Evolutionary conservation across 2,113 vertebrate genomes (phyloP), one percentile per base, ranked within the genome.

Genomic region (Stercorarius parasiticus): DNA sequence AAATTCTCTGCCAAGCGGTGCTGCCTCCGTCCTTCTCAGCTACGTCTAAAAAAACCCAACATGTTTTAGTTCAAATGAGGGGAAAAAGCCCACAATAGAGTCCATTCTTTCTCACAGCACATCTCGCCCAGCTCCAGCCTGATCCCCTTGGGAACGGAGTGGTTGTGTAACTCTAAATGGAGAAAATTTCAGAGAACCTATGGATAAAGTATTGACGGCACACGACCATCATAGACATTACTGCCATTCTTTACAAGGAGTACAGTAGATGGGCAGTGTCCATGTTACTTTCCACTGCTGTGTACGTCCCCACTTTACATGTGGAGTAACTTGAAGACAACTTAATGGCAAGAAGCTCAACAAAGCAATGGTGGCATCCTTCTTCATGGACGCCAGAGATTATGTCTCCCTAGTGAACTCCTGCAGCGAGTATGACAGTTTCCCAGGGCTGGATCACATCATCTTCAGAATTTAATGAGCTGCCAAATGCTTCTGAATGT

Each of bases 401-500:
- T 34, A 30, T 36, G 52, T 42, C 61, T 72, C 53, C 47, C 56
- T 27, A 27, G 26, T 2, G 74, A 65, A 15, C 34, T 19, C 1
- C 56, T 43, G 19, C 47, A 18, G 53, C 2, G 10, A 42, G 61
- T 50, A 16, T 77, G 82, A 91, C 66, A 47, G 43, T 16, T 36
- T 23, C 66, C 76, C 66, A 53, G 74, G 61, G 79, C 66, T 16
- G 43, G 56, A 66, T 86, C 64, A 7, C 70, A 42, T 70, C 32
- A 11, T 8, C 21, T 81, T 70, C 45, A n/a, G 67, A 59, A 85
- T 81, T 95, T 89, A 96, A 91, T 70, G 95, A 96, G 79, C 94
- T 82, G 86, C 76, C 88, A 96, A 87, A 56, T 5, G 3, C 64
- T 79, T 49, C 73, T 80, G 55, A 93, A 77, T 89, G 67, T 90